These are phyloP conservation scores for Elaeidobius kamerunicus DNA, from an alignment of 2,888 invertebrate genomes.

Conservation along the genomic window DNA sequence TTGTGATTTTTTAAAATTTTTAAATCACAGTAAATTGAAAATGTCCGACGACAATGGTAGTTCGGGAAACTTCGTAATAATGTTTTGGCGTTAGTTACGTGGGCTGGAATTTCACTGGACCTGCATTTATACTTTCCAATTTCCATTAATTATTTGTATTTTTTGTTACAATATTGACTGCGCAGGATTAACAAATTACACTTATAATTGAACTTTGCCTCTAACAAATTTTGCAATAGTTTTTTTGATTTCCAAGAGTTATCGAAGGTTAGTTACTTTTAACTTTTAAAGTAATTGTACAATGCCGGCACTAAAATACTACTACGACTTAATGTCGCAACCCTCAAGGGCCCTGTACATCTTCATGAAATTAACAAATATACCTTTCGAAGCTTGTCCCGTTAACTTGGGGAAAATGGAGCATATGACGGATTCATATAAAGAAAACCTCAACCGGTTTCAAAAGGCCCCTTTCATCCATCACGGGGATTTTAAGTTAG, in stretches of 20 bases:
- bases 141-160: no score
- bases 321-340: slow-evolving; percentile 54
- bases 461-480: slow-evolving; percentile 57
- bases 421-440: slow-evolving; percentile 52
- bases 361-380: slow-evolving; percentile 51
- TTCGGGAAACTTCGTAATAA: no score
- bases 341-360: slow-evolving; percentile 53
- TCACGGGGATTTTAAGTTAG: slow-evolving; percentile 55
- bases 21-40: background rate
- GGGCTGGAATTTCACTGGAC: no score
- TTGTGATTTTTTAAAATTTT: slow-evolving; percentile 3
- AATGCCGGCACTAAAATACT: slow-evolving; percentile 38
- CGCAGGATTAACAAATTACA: no score
- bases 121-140: no score
- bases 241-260: no score
- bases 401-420: slow-evolving; percentile 52
- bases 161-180: no score
- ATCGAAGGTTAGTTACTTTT: no score
- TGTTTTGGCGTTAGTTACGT: no score
- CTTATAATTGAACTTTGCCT: no score
- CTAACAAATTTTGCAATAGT: no score
- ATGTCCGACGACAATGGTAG: background rate
- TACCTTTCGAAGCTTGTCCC: slow-evolving; percentile 49
- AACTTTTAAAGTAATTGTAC: no score
- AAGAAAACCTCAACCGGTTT: slow-evolving; percentile 52